Evolutionary conservation across 1,140 invertebrate genomes (phyloP).

Genomic region (Drosophila leontia): DNA sequence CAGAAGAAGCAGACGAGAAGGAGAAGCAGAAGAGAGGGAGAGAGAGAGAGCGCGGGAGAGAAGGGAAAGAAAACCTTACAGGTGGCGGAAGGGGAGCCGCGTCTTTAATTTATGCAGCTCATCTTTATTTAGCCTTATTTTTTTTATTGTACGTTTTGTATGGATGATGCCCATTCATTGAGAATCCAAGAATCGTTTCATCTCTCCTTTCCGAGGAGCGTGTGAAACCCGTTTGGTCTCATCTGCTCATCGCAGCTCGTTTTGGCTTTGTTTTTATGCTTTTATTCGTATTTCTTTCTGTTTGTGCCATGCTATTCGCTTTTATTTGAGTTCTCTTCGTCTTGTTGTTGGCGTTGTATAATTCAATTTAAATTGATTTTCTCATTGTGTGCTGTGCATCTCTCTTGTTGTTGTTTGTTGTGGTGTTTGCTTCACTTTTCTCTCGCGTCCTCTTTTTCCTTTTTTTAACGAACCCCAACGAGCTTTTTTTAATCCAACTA

Average conservation of each 20-base stretch:
- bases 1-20: constrained; percentile 7
- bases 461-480: constrained; percentile 35
- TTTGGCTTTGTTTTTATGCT: constrained; percentile 16
- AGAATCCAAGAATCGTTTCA: constrained; percentile 67
- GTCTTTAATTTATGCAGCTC: constrained; percentile 76
- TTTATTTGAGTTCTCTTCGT: constrained; percentile 25
- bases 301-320: constrained; percentile 55
- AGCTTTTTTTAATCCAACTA: constrained; percentile 30
- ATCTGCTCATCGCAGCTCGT: constrained; percentile 26
- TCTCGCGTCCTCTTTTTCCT: constrained; percentile 28
- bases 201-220: constrained; percentile 42
- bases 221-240: constrained; percentile 60
- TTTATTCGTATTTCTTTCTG: constrained; percentile 31
- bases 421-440: constrained; percentile 40
- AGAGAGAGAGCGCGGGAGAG: not conserved
- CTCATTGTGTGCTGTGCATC: constrained; percentile 23
- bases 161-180: constrained; percentile 54
- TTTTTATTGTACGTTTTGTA: constrained; percentile 12
- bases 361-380: constrained; percentile 81
- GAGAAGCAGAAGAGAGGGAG: not conserved
- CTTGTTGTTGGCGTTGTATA: constrained; percentile 62
- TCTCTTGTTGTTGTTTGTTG: constrained; percentile 18
- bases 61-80: constrained; percentile 6
- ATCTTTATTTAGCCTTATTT: constrained; percentile 75
- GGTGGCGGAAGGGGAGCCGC: constrained; percentile 14